Base-by-base conservation (phyloP, 92 coral and sea anemone genomes). In the Siderastrea radians region DNA sequence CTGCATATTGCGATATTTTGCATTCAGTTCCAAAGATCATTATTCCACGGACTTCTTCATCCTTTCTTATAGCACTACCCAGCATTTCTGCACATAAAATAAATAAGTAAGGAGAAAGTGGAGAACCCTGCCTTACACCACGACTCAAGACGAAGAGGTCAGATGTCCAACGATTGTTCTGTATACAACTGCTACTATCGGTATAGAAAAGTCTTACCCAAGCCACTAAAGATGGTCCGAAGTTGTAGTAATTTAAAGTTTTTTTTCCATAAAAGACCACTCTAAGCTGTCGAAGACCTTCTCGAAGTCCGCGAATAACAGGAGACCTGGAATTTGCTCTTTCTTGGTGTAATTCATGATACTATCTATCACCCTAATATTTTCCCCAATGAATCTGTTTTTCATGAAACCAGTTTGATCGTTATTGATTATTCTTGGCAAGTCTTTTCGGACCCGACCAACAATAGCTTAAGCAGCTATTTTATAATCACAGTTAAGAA, bases 401-500 rank as follows among this genome's bases (percentile, higher is more conserved):
- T 86, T 75, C 6, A 78, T 63, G 12, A 86, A 74, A 61, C 93
- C 83, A 9, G 93, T 77, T 49, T 90, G 90, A 85, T 84, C 90
- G 11, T 47, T 26, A 46, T 84, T 66, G n/a, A 84, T 44, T 46
- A 78, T 67, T 46, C 49, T 53, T 52, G 93, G 82, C 7, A 90
- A 59, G 4, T 74, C 84, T 46, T 72, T 54, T 62, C 73, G 70
- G 13, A 80, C 78, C 75, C 88, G 74, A 17, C 52, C 74, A 58
- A 74, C 78, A 45, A 84, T 74, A 57, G 61, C 58, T 52, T 74
- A 63, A 26, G 88, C 46, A 19, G 74, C 74, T n/a, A 74, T 84
- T 84, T 84, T 84, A 63, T 84, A 84, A 43, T 84, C 88, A 46
- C 64, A 64, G 54, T 85, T 85, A 4, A 75, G 76, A 6, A 85